Evolutionary conservation across 2,888 invertebrate genomes (phyloP).

Genomic region (Acleris literana): DNA sequence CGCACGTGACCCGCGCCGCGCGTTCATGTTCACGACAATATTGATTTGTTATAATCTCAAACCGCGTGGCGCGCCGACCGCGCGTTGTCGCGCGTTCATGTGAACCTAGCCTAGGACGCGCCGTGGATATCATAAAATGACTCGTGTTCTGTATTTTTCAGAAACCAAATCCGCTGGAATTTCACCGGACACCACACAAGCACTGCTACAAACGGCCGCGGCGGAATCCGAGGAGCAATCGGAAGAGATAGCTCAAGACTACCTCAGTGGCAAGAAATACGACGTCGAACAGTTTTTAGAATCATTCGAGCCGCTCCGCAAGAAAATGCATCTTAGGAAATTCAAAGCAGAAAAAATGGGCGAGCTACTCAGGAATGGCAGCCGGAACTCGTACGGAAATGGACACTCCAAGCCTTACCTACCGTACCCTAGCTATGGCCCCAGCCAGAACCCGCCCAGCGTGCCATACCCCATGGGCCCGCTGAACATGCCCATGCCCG

Average conservation of each 20-base stretch:
- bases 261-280: slow-evolving; percentile 86
- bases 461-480: slow-evolving; percentile 90
- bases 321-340: slow-evolving; percentile 85
- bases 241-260: slow-evolving; percentile 91
- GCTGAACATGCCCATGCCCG: slow-evolving; percentile 91
- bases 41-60: too few relatives aligned
- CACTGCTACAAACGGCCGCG: slow-evolving; percentile 94
- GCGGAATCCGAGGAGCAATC: slow-evolving; percentile 97
- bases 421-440: slow-evolving; percentile 72
- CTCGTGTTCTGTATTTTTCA: slow-evolving; percentile 63
- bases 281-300: slow-evolving; percentile 93
- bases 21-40: too few relatives aligned
- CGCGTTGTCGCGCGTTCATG: too few relatives aligned
- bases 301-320: slow-evolving; percentile 89
- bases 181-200: slow-evolving; percentile 93
- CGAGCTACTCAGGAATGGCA: slow-evolving; percentile 84
- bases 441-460: slow-evolving; percentile 81
- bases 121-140: too few relatives aligned
- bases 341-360: slow-evolving; percentile 97
- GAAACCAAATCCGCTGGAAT: slow-evolving; percentile 90
- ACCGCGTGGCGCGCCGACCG: too few relatives aligned
- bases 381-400: slow-evolving; percentile 66
- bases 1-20: too few relatives aligned
- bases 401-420: slow-evolving; percentile 69
- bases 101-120: too few relatives aligned